Conservation (phyloP, 2,113 vertebrate genomes). For the Rhabdomys dilectus region DNA sequence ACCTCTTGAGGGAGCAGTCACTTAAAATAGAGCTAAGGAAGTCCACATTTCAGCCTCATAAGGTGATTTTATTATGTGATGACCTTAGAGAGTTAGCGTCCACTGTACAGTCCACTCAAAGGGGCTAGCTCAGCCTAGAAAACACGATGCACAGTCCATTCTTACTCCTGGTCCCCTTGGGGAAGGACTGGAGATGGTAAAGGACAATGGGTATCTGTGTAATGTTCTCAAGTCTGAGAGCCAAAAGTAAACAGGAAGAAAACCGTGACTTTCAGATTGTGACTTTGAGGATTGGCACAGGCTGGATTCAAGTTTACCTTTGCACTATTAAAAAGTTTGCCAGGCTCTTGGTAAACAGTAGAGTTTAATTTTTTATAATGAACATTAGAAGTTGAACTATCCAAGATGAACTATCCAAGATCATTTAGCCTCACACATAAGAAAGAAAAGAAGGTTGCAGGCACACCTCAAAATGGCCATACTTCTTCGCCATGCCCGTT, state of each 20-base stretch:
- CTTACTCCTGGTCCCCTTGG: conserved; percentile 34
- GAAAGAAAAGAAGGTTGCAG: not conserved
- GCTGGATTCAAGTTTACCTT: conserved; percentile 63
- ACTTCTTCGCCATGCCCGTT: not conserved
- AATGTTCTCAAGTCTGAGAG: conserved; percentile 45
- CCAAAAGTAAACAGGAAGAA: conserved; percentile 54
- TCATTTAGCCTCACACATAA: conserved; percentile 49
- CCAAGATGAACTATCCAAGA: not conserved
- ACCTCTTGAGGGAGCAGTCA: conserved; percentile 9
- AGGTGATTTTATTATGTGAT: not conserved
- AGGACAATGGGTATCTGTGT: conserved; percentile 35
- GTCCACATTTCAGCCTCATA: not conserved
- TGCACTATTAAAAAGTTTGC: conserved; percentile 41
- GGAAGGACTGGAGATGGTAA: not conserved
- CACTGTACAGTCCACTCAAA: not conserved
- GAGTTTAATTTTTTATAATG: conserved; percentile 51
- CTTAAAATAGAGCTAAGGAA: conserved; percentile 53
- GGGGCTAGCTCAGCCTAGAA: not conserved
- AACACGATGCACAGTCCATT: not conserved
- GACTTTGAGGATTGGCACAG: conserved; percentile 57
- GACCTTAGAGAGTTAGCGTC: not conserved
- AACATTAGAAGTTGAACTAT: conserved; percentile 44
- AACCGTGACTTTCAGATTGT: conserved; percentile 55
- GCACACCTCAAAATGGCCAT: not conserved
- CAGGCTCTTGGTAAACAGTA: conserved; percentile 45